phyloP scores from a whole-genome alignment of 2,797 vertebrate species.

The Gymnothorax reevesii region DNA sequence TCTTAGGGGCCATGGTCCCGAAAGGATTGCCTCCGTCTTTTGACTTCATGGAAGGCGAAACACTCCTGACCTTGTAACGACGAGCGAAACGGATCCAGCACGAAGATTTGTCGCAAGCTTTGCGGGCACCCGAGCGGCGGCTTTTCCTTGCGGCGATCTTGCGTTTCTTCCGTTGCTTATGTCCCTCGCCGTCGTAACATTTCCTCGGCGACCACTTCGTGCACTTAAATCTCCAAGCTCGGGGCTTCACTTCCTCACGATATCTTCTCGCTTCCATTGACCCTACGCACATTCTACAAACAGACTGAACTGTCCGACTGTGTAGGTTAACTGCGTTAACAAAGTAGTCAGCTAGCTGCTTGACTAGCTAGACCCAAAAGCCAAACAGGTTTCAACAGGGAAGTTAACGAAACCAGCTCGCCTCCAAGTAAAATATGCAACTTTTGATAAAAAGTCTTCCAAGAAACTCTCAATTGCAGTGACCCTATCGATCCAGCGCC shows the following conservation, averaged over 20 bases:
- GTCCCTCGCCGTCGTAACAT: slow-evolving; percentile 13
- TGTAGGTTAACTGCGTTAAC: neutral
- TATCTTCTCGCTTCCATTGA: slow-evolving; percentile 47
- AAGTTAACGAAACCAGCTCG: neutral
- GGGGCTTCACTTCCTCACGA: neutral
- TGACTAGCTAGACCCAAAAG: neutral
- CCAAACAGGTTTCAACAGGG: neutral
- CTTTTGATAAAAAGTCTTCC: neutral
- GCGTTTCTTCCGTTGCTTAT: slow-evolving; percentile 8
- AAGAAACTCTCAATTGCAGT: neutral
- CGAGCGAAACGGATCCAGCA: neutral
- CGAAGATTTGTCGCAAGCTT: neutral
- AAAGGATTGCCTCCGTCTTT: neutral
- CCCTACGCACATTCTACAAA: slow-evolving; percentile 61
- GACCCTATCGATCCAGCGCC: no score
- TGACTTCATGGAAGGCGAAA: neutral
- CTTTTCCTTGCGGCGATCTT: slow-evolving; percentile 23
- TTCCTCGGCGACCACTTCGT: slow-evolving; percentile 33
- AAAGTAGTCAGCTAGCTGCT: neutral
- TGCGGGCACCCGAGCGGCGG: slow-evolving; percentile 26
- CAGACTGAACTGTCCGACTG: neutral
- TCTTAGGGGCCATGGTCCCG: slow-evolving; percentile 69
- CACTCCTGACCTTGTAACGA: neutral
- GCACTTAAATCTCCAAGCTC: slow-evolving; percentile 15
- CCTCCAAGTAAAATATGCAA: neutral